Percentiles rank a stretch among this genome's conserved stretches.
Evolutionary conservation across 2,888 invertebrate genomes (phyloP).

Genomic region (Ochropleura plecta): DNA sequence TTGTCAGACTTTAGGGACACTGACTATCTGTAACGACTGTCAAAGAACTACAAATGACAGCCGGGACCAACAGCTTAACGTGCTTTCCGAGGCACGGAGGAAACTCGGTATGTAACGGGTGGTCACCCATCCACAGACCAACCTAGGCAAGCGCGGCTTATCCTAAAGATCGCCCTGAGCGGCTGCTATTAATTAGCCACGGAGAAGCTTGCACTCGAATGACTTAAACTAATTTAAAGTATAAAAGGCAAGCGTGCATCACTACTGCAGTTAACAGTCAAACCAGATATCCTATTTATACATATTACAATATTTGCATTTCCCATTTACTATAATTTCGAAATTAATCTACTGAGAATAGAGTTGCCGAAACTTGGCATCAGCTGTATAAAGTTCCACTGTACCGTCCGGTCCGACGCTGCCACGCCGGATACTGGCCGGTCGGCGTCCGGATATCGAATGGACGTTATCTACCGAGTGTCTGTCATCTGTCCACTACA

Average conservation of each 20-base stretch:
- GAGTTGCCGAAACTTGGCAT: slow-evolving; percentile 55
- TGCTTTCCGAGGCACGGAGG: too few relatives aligned
- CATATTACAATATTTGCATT: neutral
- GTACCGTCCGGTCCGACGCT: slow-evolving; percentile 55
- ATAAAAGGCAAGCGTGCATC: neutral
- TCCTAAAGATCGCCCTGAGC: too few relatives aligned
- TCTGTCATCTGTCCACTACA: slow-evolving; percentile 64
- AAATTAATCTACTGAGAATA: slow-evolving; percentile 39
- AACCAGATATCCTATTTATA: neutral
- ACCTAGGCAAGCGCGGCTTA: too few relatives aligned
- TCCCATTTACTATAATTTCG: slow-evolving; percentile 10
- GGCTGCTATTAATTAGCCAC: too few relatives aligned
- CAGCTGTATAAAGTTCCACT: slow-evolving; percentile 47
- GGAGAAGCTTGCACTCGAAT: too few relatives aligned
- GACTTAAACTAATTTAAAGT: too few relatives aligned
- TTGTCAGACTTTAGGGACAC: too few relatives aligned
- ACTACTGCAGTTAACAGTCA: neutral
- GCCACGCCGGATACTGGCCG: slow-evolving; percentile 57
- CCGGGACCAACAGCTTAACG: too few relatives aligned
- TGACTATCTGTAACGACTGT: too few relatives aligned
- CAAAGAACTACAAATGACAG: too few relatives aligned
- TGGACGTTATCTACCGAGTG: slow-evolving; percentile 68
- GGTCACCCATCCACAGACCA: too few relatives aligned
- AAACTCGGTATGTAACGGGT: too few relatives aligned
- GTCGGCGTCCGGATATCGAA: slow-evolving; percentile 71